These are phyloP conservation scores for Scortum barcoo DNA, from an alignment of 2,113 vertebrate species.

Conservation along the genomic window DNA sequence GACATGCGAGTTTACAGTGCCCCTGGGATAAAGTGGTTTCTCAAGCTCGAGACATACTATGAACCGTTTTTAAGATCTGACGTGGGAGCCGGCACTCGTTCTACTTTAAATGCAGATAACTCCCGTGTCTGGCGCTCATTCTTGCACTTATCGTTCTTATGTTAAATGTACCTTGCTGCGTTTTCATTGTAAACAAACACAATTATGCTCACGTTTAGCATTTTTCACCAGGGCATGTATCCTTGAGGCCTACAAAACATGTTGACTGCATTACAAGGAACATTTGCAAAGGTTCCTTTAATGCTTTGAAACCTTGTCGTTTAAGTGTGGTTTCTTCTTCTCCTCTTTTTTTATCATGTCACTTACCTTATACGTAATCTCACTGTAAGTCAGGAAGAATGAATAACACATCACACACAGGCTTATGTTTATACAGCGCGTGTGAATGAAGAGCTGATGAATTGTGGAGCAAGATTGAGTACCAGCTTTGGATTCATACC, in stretches of 20 bases:
- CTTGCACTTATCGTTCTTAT: background rate
- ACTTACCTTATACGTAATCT: constrained; percentile 14
- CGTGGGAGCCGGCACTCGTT: background rate
- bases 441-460: background rate
- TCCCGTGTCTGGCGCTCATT: background rate
- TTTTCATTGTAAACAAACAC: constrained; percentile 14
- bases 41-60: background rate
- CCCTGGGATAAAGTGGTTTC: background rate
- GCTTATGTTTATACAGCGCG: background rate
- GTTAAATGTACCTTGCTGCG: background rate
- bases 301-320: background rate
- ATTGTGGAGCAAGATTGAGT: background rate
- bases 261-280: background rate
- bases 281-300: constrained; percentile 1
- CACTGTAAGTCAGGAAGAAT: background rate
- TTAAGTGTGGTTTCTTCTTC: background rate
- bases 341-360: background rate
- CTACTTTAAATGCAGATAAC: background rate
- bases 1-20: background rate
- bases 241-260: background rate
- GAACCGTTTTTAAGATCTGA: constrained; percentile 8
- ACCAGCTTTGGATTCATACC: background rate
- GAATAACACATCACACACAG: background rate
- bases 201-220: constrained; percentile 3
- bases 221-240: background rate